Evolutionary conservation across 2,113 vertebrate species (phyloP), one percentile per base, ranked within the genome.

Genomic region (Periophthalmus modestus): DNA sequence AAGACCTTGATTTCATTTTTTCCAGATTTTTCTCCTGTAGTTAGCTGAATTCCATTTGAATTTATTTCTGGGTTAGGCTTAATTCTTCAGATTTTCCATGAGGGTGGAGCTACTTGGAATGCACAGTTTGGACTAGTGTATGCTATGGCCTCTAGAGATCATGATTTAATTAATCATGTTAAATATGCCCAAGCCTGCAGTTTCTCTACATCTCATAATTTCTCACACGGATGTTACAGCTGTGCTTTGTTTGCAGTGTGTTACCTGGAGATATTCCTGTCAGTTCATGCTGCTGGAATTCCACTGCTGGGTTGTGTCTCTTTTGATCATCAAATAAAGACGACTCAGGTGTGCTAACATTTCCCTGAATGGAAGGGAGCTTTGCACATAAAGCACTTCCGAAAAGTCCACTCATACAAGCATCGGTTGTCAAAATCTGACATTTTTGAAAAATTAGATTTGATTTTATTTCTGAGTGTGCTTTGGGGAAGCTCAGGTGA

Each of bases 281-380:
- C 89, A 77, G 84, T 91, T 94, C 93, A 88, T 86, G 92, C 85
- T 89, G 75, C 85, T 88, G 80, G 84, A 90, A 93, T 90, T 92
- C 89, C 87, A 71, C 86, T 93, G 82, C 83, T 94, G 94, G 93
- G 92, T 93, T 93, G 88, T 93, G 92, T 92, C 93, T 91, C 88
- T 90, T 89, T 94, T 90, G 92, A 92, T 91, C 81, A 92, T 94
- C 90, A 71, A 92, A 92, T 92, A 91, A 94, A 88, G 88, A 92
- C 90, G 91, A 92, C 89, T 94, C 92, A 93, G 94, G 93, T 94
- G 92, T 93, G 90, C 88, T 94, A 93, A 95, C 94, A 82, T 81
- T 81, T 72, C 73, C 68, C 66, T 69, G 78, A 81, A 85, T 82
- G 46, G 23, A 81, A 81, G 70, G 75, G 61, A 87, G 80, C 82